Evolutionary conservation across 2,113 vertebrate species (phyloP).

Genomic region (Heterochromis multidens): DNA sequence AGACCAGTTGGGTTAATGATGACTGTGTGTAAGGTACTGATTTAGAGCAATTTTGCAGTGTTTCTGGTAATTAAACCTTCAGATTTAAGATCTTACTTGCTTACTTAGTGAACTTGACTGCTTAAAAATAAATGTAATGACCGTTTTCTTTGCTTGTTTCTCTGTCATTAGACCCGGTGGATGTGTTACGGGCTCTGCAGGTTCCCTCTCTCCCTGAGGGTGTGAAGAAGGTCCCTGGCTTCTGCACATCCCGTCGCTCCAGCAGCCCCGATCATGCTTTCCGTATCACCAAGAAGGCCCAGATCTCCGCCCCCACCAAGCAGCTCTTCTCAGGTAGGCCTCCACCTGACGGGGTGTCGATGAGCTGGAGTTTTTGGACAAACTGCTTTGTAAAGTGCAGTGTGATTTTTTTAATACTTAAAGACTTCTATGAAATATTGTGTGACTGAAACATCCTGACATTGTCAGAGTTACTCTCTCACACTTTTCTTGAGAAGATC

Average conservation of each 20-base stretch:
- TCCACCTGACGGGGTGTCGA: accelerated
- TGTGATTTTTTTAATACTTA: not conserved
- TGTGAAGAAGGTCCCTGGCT: slow-evolving; percentile 80
- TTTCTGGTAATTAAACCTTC: accelerated
- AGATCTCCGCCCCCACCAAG: slow-evolving; percentile 90
- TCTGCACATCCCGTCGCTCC: slow-evolving; percentile 78
- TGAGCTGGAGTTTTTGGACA: accelerated
- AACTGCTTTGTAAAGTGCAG: not conserved
- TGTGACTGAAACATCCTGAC: accelerated
- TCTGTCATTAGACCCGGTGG: slow-evolving; percentile 75
- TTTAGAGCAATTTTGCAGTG: not conserved
- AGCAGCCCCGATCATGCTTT: slow-evolving; percentile 81
- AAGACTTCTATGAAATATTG: not conserved
- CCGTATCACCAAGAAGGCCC: slow-evolving; percentile 84
- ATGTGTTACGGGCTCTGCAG: slow-evolving; percentile 83
- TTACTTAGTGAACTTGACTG: not conserved
- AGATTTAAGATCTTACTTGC: not conserved
- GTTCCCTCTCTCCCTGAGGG: slow-evolving; percentile 85
- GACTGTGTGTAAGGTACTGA: not conserved
- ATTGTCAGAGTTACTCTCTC: not conserved
- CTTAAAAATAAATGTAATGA: not conserved
- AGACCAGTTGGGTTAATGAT: accelerated
- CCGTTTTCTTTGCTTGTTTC: accelerated
- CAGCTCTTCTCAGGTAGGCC: slow-evolving; percentile 83
- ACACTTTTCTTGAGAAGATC: not conserved